Evolutionary conservation across 2,888 invertebrate genomes (phyloP), one percentile per base, ranked within the genome.

Genomic region (Drosophila eohydei): DNA sequence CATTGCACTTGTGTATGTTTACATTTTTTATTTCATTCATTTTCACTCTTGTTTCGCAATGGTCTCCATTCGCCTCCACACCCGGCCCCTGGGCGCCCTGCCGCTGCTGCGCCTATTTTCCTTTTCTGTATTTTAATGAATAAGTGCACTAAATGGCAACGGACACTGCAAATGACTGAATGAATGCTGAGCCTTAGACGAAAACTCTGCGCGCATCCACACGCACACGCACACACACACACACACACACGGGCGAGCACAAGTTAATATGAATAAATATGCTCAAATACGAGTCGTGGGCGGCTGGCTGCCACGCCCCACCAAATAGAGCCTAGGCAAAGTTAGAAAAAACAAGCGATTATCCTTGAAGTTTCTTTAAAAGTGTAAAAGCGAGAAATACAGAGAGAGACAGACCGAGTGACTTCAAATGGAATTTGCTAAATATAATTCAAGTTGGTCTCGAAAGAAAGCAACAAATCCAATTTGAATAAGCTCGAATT

Each of bases 1-100:
- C 90, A 89, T 89, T 86, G 89, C 89, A 90, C 90, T 90, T 86
- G 89, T 86, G 88, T 81, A 84, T 86, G 86, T 90, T 89, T 89
- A 90, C 89, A 87, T 87, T 86, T 86, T 90, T 86, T 90, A 88
- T 87, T 90, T 86, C 81, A 89, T 89, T 89, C 89, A 83, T 86
- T 88, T 86, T 72, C 78, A 88, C 83, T 80, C 89, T 88, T 90
- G 78, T 88, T 75, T 74, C 72, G 82, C 81, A 71, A 61, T 58
- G 52, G 60, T 62, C 68, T 60, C 54, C 51, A 66, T 36, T 51
- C 44, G 44, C 28, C 28, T 14, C 8, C 11, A 7, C 12, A n/a
- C 16, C 32, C n/a, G n/a, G n/a, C 12, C 30, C 40, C 62, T 43
- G 16, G n/a, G 32, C 34, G 1, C 28, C 28, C 46, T 32, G 9